phyloP scores from a whole-genome alignment of 2,888 invertebrate genomes.

The Ectemnius continuus region DNA sequence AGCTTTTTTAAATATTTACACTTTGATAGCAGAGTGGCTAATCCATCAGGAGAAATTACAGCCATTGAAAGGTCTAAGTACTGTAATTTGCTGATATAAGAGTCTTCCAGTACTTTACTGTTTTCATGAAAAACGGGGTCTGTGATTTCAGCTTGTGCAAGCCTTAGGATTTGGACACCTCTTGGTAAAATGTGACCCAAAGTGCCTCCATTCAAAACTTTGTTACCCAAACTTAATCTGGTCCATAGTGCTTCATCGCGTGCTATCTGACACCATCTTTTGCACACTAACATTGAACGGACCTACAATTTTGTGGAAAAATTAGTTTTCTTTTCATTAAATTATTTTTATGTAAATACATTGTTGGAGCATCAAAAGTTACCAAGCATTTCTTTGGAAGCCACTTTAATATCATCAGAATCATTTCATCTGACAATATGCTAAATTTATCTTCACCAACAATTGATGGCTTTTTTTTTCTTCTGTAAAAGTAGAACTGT shows the following conservation, averaged over 20 bases:
- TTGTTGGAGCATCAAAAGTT: slow-evolving; percentile 67
- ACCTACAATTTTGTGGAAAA: slow-evolving; percentile 60
- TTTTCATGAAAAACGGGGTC: slow-evolving; percentile 79
- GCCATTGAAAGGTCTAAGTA: slow-evolving; percentile 93
- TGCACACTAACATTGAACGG: slow-evolving; percentile 80
- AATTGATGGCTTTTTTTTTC: slow-evolving; percentile 75
- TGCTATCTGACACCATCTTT: slow-evolving; percentile 87
- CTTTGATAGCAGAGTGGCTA: slow-evolving; percentile 82
- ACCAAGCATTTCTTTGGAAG: slow-evolving; percentile 89
- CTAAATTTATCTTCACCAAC: slow-evolving; percentile 84
- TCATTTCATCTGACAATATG: slow-evolving; percentile 90
- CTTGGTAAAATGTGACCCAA: slow-evolving; percentile 87
- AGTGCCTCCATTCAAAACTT: slow-evolving; percentile 83
- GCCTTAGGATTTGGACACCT: slow-evolving; percentile 87
- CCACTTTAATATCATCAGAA: slow-evolving; percentile 89
- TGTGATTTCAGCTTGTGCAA: slow-evolving; percentile 88
- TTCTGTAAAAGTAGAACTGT: slow-evolving; percentile 68
- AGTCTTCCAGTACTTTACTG: slow-evolving; percentile 71
- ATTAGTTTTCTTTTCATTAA: too few relatives aligned
- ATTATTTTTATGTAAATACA: too few relatives aligned
- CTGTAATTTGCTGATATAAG: slow-evolving; percentile 82
- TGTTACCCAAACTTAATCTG: slow-evolving; percentile 88
- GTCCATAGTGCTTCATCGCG: slow-evolving; percentile 93
- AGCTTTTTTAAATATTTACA: slow-evolving; percentile 88
- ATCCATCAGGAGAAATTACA: slow-evolving; percentile 80